Percentiles rank a stretch among this genome's conserved stretches.
phyloP scores from a whole-genome alignment of 2,797 vertebrate species.

The Dendrocincla tyrannina region DNA sequence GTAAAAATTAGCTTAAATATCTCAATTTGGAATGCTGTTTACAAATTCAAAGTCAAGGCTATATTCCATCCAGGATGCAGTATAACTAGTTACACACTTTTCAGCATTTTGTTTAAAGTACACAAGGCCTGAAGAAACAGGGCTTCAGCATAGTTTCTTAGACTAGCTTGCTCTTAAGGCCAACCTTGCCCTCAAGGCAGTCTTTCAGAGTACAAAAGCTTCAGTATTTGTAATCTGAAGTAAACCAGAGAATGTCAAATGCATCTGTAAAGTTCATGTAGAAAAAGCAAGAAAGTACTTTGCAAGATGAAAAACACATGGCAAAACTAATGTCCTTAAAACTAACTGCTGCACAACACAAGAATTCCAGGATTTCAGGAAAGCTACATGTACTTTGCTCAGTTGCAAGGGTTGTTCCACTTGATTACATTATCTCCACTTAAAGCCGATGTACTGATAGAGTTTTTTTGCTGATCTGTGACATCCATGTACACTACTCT shows the following conservation, averaged over 20 bases:
- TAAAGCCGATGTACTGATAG: not conserved
- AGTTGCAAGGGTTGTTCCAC: not conserved
- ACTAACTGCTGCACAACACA: not conserved
- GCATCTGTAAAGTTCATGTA: not conserved
- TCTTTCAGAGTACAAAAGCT: not conserved
- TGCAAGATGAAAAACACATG: conserved; percentile 16
- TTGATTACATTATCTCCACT: not conserved
- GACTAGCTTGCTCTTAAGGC: not conserved
- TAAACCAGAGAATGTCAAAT: not conserved
- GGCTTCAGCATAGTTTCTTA: not conserved
- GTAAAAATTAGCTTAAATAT: not conserved
- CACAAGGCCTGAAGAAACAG: not conserved
- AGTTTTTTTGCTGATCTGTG: not conserved
- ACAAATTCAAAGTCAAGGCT: not conserved
- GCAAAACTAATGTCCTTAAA: not conserved
- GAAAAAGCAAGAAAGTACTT: not conserved
- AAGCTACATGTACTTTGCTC: not conserved
- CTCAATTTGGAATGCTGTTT: not conserved
- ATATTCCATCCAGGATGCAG: not conserved
- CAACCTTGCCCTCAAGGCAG: not conserved
- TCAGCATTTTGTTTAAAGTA: not conserved
- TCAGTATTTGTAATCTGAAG: not conserved
- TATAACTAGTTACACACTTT: not conserved
- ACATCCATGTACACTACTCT: not conserved
- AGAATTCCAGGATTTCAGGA: not conserved